Evolutionary conservation across 30 jellyfish, hydroid and myxozoan species (phyloP).

Genomic region (Phacellophora camtschatica): DNA sequence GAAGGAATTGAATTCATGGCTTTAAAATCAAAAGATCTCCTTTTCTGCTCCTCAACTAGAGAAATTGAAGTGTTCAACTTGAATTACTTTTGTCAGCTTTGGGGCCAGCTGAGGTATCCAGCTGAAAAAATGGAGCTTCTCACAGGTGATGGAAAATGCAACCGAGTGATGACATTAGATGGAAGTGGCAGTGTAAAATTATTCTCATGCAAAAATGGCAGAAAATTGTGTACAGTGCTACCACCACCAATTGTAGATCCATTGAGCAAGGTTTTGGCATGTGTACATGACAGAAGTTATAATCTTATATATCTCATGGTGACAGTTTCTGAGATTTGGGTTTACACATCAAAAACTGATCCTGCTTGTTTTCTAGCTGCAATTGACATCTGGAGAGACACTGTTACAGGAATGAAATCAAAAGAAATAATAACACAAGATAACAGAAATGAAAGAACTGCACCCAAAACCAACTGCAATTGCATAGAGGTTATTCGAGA

Average conservation of each 20-base stretch:
- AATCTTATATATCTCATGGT: constrained; percentile 61
- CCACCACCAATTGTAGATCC: constrained; percentile 81
- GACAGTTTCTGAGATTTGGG: constrained; percentile 56
- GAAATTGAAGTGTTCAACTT: constrained; percentile 64
- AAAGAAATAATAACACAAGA: neutral
- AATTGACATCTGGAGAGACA: constrained; percentile 3
- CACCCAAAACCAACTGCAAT: constrained; percentile 7
- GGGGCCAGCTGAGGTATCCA: constrained; percentile 75
- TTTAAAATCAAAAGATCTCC: constrained; percentile 8
- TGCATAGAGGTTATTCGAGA: constrained; percentile 62
- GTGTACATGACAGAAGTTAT: constrained; percentile 67
- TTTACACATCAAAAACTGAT: constrained; percentile 77
- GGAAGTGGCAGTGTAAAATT: constrained; percentile 55
- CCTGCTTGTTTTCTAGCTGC: constrained; percentile 82
- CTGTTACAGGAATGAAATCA: neutral
- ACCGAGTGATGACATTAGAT: constrained; percentile 40
- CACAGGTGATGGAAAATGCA: constrained; percentile 2
- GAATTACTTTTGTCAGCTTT: constrained; percentile 65
- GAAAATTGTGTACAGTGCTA: constrained; percentile 58
- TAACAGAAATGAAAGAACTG: neutral
- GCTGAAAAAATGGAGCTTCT: constrained; percentile 48
- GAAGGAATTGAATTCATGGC: constrained; percentile 76
- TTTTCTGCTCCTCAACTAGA: constrained; percentile 58
- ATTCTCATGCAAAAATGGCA: constrained; percentile 34
- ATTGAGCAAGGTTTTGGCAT: constrained; percentile 21